Percentiles rank a stretch among this genome's conserved stretches.
These are phyloP conservation scores for Oplegnathus fasciatus DNA, from an alignment of 2,113 vertebrate species.

Conservation along the genomic window DNA sequence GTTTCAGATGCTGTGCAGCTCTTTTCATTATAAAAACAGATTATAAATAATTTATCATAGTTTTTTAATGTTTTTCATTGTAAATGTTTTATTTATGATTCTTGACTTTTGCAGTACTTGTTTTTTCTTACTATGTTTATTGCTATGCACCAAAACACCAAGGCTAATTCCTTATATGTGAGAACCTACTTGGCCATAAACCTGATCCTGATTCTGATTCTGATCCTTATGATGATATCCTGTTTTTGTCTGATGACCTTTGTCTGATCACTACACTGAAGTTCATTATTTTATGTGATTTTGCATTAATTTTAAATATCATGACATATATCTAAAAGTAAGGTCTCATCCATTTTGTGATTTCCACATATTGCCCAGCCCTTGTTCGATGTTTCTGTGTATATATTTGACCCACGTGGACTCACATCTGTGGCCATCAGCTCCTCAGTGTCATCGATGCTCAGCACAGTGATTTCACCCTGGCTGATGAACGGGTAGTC, in stretches of 20 bases:
- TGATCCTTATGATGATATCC: too few relatives aligned
- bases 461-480: conserved; percentile 77
- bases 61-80: neutral
- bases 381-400: too few relatives aligned
- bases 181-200: too few relatives aligned
- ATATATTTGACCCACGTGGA: neutral
- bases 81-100: neutral
- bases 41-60: too few relatives aligned
- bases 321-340: too few relatives aligned
- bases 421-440: conserved; percentile 76
- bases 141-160: too few relatives aligned
- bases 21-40: neutral
- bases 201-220: too few relatives aligned
- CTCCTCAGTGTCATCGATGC: conserved; percentile 78
- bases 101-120: neutral
- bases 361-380: neutral
- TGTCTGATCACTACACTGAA: too few relatives aligned
- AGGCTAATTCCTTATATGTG: too few relatives aligned
- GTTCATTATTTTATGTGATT: neutral
- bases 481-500: conserved; percentile 80
- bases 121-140: neutral
- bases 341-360: too few relatives aligned
- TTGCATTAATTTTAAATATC: neutral
- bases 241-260: too few relatives aligned
- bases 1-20: neutral